Percentiles rank a stretch among this genome's conserved stretches.
phyloP scores from a whole-genome alignment of 2,888 invertebrate genomes.

The Nowickia ferox region DNA sequence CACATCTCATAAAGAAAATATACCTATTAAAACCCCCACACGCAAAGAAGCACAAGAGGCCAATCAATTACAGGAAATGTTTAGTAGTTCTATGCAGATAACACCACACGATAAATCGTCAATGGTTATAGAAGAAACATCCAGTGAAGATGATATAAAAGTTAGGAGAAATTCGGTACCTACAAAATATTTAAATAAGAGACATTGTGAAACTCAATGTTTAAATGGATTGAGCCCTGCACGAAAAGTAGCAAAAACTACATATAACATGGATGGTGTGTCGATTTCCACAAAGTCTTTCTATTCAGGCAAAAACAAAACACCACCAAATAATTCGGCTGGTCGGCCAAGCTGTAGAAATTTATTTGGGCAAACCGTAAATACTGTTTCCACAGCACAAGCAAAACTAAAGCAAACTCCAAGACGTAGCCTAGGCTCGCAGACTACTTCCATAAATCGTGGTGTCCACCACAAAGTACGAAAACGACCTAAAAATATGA shows the following conservation, averaged over 20 bases:
- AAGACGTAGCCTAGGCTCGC: constrained; percentile 29
- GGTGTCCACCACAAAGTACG: constrained; percentile 80
- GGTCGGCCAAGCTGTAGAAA: constrained; percentile 55
- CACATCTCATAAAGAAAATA: constrained; percentile 69
- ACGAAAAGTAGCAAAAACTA: constrained; percentile 70
- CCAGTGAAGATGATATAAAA: constrained; percentile 54
- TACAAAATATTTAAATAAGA: constrained; percentile 64
- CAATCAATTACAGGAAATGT: constrained; percentile 78
- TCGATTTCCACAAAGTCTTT: constrained; percentile 76
- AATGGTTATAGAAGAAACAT: constrained; percentile 48
- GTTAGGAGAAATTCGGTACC: constrained; percentile 10
- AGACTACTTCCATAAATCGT: constrained; percentile 75
- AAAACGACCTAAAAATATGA: constrained; percentile 67
- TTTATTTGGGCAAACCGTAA: constrained; percentile 51
- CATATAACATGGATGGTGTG: constrained; percentile 18
- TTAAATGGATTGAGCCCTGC: constrained; percentile 59
- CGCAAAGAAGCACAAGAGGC: constrained; percentile 59
- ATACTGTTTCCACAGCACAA: constrained; percentile 44
- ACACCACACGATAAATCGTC: constrained; percentile 69
- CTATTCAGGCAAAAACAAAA: constrained; percentile 73
- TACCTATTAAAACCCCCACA: constrained; percentile 50
- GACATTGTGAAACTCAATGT: constrained; percentile 53
- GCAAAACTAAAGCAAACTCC: constrained; percentile 24
- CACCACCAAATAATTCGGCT: constrained; percentile 21
- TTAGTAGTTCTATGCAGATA: constrained; percentile 79